phyloP scores from a whole-genome alignment of 2,797 vertebrate genomes.

The Paguma larvata region DNA sequence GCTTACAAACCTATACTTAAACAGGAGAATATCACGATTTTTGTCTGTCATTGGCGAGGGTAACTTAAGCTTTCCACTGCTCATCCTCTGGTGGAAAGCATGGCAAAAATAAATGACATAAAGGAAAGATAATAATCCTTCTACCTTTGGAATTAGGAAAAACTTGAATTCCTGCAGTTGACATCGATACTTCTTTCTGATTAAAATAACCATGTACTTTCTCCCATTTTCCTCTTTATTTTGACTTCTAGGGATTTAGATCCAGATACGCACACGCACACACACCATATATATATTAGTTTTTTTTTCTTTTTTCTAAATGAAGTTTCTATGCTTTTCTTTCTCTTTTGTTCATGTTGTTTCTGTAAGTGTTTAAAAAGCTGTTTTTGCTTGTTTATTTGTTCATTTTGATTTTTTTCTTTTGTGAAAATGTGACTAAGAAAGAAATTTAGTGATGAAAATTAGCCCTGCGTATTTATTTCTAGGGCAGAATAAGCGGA shows the following conservation, averaged over 20 bases:
- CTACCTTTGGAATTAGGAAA: background rate
- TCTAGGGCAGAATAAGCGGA: background rate
- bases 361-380: background rate
- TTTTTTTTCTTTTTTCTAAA: background rate
- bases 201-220: background rate
- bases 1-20: slow-evolving; percentile 4
- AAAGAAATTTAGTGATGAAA: slow-evolving; percentile 13
- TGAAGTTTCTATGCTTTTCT: background rate
- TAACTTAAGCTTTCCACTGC: background rate
- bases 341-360: background rate
- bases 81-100: background rate
- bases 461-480: background rate
- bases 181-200: background rate
- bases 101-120: background rate
- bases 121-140: background rate
- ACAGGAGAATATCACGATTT: background rate
- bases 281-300: background rate
- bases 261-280: background rate
- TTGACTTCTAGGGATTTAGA: slow-evolving; percentile 9
- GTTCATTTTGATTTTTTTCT: background rate
- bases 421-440: background rate
- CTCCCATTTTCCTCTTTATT: background rate
- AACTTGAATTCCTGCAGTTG: background rate
- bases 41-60: slow-evolving; percentile 21
- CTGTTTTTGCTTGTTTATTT: background rate